Evolutionary conservation across 64 coral and sea anemone genomes (phyloP), one percentile per base, ranked within the genome.

Genomic region (Hydrozoanthus tunicans): DNA sequence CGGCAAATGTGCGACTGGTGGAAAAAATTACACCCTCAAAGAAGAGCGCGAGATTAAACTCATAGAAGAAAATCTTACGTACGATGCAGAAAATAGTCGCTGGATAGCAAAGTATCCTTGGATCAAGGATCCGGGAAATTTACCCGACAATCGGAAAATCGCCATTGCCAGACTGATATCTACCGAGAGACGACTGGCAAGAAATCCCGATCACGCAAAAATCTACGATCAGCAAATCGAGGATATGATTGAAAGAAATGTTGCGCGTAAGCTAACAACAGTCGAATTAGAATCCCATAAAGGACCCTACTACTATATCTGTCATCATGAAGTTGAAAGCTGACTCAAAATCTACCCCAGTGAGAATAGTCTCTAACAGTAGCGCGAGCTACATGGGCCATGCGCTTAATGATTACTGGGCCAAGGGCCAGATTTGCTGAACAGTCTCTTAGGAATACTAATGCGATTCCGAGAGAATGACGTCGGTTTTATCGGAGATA

Each of bases 181-280:
- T 51, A 79, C 53, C 7, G 55, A 58, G 51, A 77, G 32, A 78
- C 76, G 52, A 51, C 76, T 78, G 25, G 77, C 74, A 77, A 77
- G 52, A 32, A 77, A 77, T 5, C 11, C 51, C 8, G 12, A 56
- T 11, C 52, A 77, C 74, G 74, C 43, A 77, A 53, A 1, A 53
- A 25, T 58, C 51, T 79, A 59, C 51, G 17, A 79, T 79, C 17
- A 79, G 58, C 77, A 79, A 59, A 79, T 79, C 7, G 13, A 79
- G 12, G 77, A 59, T 7, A 79, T 78, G 76, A 78, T 79, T 20
- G 52, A 79, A 51, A 79, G 53, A 79, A 59, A 79, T 79, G 77
- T 79, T 56, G 56, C 54, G 11, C 77, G 53, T 51, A 79, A 79
- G 23, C 55, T 79, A 43, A 79, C 32, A 79, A 43, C 32, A 5